Evolutionary conservation across 2,888 invertebrate genomes (phyloP).

Genomic region (Tetropium fuscum): DNA sequence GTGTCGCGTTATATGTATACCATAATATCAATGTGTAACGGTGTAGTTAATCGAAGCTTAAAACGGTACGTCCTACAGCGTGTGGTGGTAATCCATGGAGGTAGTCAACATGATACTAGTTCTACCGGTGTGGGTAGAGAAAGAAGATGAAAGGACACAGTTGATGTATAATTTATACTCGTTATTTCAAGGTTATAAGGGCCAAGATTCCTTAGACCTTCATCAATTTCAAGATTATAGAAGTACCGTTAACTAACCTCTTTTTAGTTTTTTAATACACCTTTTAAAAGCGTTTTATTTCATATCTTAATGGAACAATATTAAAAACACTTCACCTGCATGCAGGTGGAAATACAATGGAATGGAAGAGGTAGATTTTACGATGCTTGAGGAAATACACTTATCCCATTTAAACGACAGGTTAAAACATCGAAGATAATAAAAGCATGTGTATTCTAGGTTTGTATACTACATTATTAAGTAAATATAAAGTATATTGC

Average conservation of each 20-base stretch:
- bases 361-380: too few species aligned
- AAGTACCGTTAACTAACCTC: slow-evolving; percentile 52
- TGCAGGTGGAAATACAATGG: slow-evolving; percentile 40
- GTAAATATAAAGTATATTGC: too few species aligned
- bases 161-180: slow-evolving; percentile 25
- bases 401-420: too few species aligned
- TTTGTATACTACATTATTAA: too few species aligned
- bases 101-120: slow-evolving; percentile 35
- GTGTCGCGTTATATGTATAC: too few species aligned
- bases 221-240: slow-evolving; percentile 46
- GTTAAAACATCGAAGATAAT: too few species aligned
- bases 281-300: slow-evolving; percentile 35
- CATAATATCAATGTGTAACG: slow-evolving; percentile 21
- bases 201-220: slow-evolving; percentile 44
- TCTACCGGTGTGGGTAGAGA: slow-evolving; percentile 34
- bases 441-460: too few species aligned
- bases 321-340: slow-evolving; percentile 33
- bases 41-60: slow-evolving; percentile 19
- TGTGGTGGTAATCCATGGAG: slow-evolving; percentile 28
- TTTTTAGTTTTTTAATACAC: slow-evolving; percentile 35
- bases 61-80: slow-evolving; percentile 27
- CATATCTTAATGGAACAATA: slow-evolving; percentile 33
- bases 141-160: slow-evolving; percentile 27
- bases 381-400: too few species aligned
- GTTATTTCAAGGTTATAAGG: slow-evolving; percentile 36